Evolutionary conservation across 2,797 vertebrate species (phyloP).

Genomic region (Prunella strophiata): DNA sequence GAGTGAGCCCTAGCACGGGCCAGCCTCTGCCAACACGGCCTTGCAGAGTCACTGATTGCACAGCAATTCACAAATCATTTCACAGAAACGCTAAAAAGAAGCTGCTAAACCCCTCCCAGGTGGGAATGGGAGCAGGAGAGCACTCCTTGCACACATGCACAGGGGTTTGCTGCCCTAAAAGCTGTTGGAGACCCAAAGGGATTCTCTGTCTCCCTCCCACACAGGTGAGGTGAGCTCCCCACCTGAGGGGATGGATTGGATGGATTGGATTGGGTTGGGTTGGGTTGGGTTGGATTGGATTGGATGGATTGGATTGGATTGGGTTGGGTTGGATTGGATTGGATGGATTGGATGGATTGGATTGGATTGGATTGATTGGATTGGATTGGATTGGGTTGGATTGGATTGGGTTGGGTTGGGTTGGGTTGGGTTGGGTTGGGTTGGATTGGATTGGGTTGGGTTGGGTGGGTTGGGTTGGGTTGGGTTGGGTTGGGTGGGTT

Average conservation of each 20-base stretch:
- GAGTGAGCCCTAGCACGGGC: neutral
- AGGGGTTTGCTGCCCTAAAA: neutral
- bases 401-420: too few species aligned
- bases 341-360: accelerated
- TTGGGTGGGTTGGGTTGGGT: too few species aligned
- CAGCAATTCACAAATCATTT: slow-evolving; percentile 60
- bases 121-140: neutral
- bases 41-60: slow-evolving; percentile 11
- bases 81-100: slow-evolving; percentile 40
- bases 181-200: neutral
- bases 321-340: accelerated
- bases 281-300: neutral
- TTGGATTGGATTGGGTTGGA: neutral
- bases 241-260: neutral
- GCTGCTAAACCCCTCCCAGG: neutral
- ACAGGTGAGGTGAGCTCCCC: neutral
- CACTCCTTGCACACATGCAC: neutral
- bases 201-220: neutral
- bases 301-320: neutral
- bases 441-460: too few species aligned
- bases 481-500: too few species aligned
- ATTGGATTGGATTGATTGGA: too few species aligned
- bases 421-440: too few species aligned
- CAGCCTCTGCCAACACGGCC: neutral
- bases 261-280: neutral